Percentiles rank a stretch among this genome's conserved stretches.
phyloP scores from a whole-genome alignment of 2,797 vertebrate genomes.

The Oryzias sinensis region DNA sequence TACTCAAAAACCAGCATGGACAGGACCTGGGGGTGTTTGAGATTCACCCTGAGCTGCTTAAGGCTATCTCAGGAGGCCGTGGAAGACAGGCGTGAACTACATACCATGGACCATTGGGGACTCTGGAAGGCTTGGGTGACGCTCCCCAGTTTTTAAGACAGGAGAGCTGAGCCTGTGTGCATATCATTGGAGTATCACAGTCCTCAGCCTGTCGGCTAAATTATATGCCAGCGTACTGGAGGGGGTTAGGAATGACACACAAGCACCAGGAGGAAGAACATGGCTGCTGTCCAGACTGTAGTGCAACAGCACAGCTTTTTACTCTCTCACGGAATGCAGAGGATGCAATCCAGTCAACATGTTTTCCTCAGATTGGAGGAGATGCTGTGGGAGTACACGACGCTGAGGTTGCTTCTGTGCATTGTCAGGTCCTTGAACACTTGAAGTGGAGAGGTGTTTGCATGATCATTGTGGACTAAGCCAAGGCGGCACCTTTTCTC shows the following conservation, averaged over 20 bases:
- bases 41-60: conserved; percentile 1
- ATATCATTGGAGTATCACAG: neutral
- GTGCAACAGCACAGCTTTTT: neutral
- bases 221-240: neutral
- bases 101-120: conserved; percentile 1
- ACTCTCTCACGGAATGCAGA: neutral
- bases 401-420: neutral
- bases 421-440: neutral
- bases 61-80: neutral
- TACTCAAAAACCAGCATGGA: neutral
- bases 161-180: neutral
- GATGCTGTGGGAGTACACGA: neutral
- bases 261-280: neutral
- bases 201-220: neutral
- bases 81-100: conserved; percentile 1
- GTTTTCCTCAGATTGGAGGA: neutral
- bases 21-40: neutral
- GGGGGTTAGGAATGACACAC: neutral
- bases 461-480: no score
- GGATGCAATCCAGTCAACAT: neutral
- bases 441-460: no score
- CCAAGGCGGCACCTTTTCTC: no score
- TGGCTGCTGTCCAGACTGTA: neutral
- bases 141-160: neutral
- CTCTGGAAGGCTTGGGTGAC: neutral